Evolutionary conservation across 2,113 vertebrate species (phyloP), one percentile per base, ranked within the genome.

Genomic region (Pseudolaguvia tuberculata): DNA sequence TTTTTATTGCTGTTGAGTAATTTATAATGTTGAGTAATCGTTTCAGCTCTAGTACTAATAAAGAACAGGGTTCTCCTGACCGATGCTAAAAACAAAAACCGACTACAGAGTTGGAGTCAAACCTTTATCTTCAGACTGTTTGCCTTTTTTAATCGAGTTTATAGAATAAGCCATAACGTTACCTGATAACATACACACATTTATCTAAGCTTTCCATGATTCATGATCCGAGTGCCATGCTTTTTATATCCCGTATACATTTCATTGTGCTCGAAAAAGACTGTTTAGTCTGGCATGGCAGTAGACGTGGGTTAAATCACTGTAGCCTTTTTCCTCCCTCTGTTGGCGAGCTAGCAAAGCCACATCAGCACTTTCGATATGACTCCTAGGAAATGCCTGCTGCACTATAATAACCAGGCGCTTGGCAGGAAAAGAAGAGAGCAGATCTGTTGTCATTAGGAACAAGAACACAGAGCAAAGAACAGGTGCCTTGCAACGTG

Each of bases 331-430:
- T 73, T 67, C n/a, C 59, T 73, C 29, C 74, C 39, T 67, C 62
- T 67, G 13, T 67, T 62, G 74, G 86, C 83, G 85, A 75, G 87
- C 79, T 82, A 83, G 89, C 84, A 55, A 73, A 76, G 88, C 88
- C 5, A 6, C 83, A 80, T 91, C 89, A 92, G 91, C 94, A 89
- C 67, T 88, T 91, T 89, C 82, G 71, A 83, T 69, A 72, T 48
- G 77, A 81, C 78, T 79, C 85, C 76, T 87, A 87, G 88, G 86
- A 89, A 92, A 88, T 84, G 75, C 83, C 86, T 83, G 72, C 86
- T 73, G 79, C 79, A 81, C 68, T 80, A 88, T 88, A 89, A 80
- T 86, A 87, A 90, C 86, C 72, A 84, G 78, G 67, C 56, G 72
- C 79, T 82, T 82, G 17, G 72, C 53, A 42, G 50, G 51, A 35